Conservation (phyloP, 2,113 vertebrate genomes). For the Chaetops frenatus region DNA sequence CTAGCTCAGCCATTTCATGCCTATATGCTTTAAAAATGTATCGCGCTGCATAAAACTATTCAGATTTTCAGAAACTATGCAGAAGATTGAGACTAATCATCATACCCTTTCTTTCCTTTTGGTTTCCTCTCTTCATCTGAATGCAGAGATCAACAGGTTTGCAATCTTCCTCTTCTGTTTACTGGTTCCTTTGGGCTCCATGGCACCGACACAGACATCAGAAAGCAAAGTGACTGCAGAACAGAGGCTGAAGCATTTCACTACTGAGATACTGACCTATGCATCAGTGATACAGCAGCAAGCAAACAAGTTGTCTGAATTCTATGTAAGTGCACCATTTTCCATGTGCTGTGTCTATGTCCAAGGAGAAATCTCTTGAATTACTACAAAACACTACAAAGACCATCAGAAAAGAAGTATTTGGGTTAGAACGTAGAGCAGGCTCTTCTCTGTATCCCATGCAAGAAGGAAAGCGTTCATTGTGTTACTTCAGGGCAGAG, state of each 20-base stretch:
- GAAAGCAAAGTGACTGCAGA: not conserved
- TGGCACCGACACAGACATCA: not conserved
- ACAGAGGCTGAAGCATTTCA: not conserved
- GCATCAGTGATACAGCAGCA: not conserved
- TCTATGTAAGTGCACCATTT: conserved; percentile 11
- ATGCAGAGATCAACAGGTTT: conserved; percentile 6
- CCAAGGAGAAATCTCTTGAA: not conserved
- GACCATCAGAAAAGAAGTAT: not conserved
- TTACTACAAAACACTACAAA: not conserved
- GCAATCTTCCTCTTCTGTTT: conserved; percentile 21
- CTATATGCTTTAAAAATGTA: not conserved
- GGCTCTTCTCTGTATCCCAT: not conserved
- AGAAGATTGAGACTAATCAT: not conserved
- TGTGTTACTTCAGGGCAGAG: not conserved
- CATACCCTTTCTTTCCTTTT: not conserved
- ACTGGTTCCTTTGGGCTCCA: not conserved
- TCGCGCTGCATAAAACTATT: not conserved
- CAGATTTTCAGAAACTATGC: not conserved
- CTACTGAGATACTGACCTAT: rapidly evolving
- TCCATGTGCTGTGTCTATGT: not conserved
- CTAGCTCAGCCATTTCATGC: not conserved
- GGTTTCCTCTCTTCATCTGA: not conserved
- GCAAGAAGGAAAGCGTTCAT: not conserved
- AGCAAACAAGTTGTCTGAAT: not conserved
- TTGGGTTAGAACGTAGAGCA: not conserved